Evolutionary conservation across 2,888 invertebrate genomes (phyloP).

Genomic region (Cerceris rybyensis): DNA sequence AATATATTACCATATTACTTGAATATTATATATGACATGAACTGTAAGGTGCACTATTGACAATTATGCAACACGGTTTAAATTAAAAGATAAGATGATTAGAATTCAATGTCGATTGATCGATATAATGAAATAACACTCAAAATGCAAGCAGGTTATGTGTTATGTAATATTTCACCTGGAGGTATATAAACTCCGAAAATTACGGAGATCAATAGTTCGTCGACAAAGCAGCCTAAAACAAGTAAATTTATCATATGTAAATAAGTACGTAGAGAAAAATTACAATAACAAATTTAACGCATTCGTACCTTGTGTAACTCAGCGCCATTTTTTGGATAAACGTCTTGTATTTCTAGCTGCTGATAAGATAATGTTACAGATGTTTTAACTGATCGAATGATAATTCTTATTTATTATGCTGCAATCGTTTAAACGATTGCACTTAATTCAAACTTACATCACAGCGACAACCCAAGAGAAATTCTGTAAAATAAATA

Average conservation of each 20-base stretch:
- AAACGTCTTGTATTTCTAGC: conserved; percentile 7
- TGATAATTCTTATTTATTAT: not conserved
- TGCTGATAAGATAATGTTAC: conserved; percentile 1
- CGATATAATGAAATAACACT: conserved; percentile 25
- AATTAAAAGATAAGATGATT: conserved; percentile 9
- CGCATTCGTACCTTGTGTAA: conserved; percentile 68
- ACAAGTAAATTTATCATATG: conserved; percentile 30
- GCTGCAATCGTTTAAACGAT: not conserved
- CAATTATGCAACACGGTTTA: not conserved
- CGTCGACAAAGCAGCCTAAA: conserved; percentile 71
- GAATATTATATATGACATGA: not conserved
- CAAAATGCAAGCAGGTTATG: conserved; percentile 27
- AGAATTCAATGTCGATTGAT: conserved; percentile 4
- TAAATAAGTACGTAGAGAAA: conserved; percentile 11
- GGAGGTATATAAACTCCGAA: conserved; percentile 70
- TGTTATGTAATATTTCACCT: conserved; percentile 71
- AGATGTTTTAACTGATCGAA: not conserved
- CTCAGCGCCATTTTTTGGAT: conserved; percentile 68
- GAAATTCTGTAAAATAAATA: conserved; percentile 10
- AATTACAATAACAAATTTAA: not conserved
- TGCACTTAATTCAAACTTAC: conserved; percentile 1
- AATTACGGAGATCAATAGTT: conserved; percentile 59
- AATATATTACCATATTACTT: conserved; percentile 6
- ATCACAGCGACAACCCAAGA: conserved; percentile 3
- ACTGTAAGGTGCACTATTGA: not conserved